Evolutionary conservation across 2,888 invertebrate species (phyloP), one percentile per base, ranked within the genome.

Genomic region (Calameuta idolon): DNA sequence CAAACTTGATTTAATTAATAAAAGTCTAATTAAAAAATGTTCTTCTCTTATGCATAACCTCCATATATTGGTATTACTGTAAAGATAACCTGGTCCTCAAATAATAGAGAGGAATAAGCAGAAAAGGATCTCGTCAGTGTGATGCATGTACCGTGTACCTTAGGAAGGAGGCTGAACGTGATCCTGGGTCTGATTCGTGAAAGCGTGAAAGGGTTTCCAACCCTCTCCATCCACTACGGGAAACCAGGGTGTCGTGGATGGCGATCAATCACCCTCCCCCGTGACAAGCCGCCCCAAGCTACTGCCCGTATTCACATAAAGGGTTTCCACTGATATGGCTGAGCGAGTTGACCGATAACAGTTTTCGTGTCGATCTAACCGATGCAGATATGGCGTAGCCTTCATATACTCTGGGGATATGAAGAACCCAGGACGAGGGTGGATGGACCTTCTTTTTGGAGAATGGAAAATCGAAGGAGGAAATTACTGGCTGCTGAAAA

Each of bases 181-280:
- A 89, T 87, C 87, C 87, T 83, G 84, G 85, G 89, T 88, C 89
- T 89, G 87, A 88, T 90, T 86, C 87, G 83, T 86, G 88, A 87
- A 87, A 87, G 87, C 85, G 86, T 85, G 86, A 89, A 89, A 89
- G 89, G 89, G 89, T 88, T 89, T 83, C 83, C 82, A 83, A 85
- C 82, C 82, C 84, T 84, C 85, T 74, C 76, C 78, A 78, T 79
- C 76, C 85, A 87, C 85, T 74, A 31, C 34, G 34, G 34, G 82
- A 86, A 85, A 86, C 85, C 74, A 34, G 86, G 88, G 88, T 90
- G 87, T 87, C 87, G 87, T 85, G 85, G 85, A 85, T 85, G 84
- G 88, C 88, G 89, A 90, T 90, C 90, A 89, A 90, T 90, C 90
- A 90, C 89, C 84, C 55, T 23, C 55, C 55, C 23, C 81, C 82